These are phyloP conservation scores for Hemaris fuciformis DNA, from an alignment of 2,888 invertebrate species.

Conservation along the genomic window DNA sequence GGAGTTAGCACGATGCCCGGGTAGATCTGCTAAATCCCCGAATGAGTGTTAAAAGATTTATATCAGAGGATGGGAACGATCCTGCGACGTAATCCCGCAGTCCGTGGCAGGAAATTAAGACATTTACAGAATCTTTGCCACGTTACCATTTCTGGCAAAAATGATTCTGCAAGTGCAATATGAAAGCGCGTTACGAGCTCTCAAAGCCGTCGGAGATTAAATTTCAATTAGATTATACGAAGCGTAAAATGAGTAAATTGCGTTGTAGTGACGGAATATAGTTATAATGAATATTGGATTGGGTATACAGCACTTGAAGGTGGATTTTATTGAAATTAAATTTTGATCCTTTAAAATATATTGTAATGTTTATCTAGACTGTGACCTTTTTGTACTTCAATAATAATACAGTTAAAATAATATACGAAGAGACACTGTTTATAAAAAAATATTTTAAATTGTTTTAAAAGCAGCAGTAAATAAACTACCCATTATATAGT, in stretches of 20 bases:
- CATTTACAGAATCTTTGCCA: constrained; percentile 42
- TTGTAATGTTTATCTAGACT: too few species aligned
- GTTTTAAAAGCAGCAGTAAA: too few species aligned
- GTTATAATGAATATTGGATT: not conserved
- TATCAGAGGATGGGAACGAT: constrained; percentile 62
- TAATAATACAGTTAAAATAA: too few species aligned
- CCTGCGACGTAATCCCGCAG: constrained; percentile 49
- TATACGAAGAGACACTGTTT: too few species aligned
- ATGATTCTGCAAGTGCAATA: constrained; percentile 9
- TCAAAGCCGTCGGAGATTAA: constrained; percentile 12
- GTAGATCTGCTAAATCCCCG: constrained; percentile 61
- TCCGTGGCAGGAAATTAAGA: constrained; percentile 68
- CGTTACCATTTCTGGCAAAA: not conserved
- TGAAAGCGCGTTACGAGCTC: constrained; percentile 12
- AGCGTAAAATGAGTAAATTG: constrained; percentile 1
- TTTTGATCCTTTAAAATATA: too few species aligned
- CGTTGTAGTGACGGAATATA: not conserved
- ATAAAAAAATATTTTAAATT: too few species aligned
- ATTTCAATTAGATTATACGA: constrained; percentile 9
- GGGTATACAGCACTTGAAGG: not conserved
- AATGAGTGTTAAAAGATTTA: constrained; percentile 80
- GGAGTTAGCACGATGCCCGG: constrained; percentile 62
- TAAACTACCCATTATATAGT: too few species aligned
- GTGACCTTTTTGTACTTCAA: too few species aligned
- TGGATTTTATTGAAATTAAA: too few species aligned